These are phyloP conservation scores for Strigops habroptila DNA, from an alignment of 2,113 vertebrate genomes.

Conservation along the genomic window DNA sequence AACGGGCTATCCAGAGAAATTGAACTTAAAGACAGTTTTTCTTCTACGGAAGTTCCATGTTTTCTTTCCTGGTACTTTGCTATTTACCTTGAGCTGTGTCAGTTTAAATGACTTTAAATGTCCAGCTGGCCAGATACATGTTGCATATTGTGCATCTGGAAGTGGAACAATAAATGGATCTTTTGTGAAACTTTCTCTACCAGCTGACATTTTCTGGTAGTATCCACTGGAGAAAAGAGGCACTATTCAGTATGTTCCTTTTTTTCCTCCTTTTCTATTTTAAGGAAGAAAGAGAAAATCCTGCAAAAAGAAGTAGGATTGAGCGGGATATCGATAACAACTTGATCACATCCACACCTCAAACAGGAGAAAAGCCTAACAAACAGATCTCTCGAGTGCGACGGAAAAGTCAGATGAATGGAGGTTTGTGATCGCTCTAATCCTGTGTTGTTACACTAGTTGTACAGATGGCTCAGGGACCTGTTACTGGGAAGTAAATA, in stretches of 20 bases:
- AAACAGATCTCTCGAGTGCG: conserved; percentile 83
- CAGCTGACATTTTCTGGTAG: neutral
- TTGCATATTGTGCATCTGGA: neutral
- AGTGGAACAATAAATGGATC: neutral
- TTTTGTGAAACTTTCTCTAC: neutral
- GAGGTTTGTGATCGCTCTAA: conserved; percentile 75
- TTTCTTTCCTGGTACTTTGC: neutral
- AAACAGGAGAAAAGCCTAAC: conserved; percentile 78
- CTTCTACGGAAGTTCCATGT: neutral
- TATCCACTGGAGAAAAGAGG: neutral
- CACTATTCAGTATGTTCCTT: conserved; percentile 41
- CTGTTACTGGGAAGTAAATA: neutral
- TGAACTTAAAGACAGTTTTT: neutral
- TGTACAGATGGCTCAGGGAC: neutral
- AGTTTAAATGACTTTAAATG: neutral
- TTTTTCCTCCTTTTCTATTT: conserved; percentile 6
- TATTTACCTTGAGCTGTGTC: neutral
- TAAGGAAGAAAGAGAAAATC: conserved; percentile 90
- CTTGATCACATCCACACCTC: conserved; percentile 90
- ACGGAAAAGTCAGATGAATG: conserved; percentile 88
- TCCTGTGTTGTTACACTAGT: rapidly evolving
- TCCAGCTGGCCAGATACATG: neutral
- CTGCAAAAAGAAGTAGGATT: conserved; percentile 87
- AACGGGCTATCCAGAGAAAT: neutral
- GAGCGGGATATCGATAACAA: conserved; percentile 90